A percentile compares a stretch with the other conserved stretches of the same genome.
Conservation (phyloP, 2,113 vertebrate genomes). For the Narcine bancroftii region DNA sequence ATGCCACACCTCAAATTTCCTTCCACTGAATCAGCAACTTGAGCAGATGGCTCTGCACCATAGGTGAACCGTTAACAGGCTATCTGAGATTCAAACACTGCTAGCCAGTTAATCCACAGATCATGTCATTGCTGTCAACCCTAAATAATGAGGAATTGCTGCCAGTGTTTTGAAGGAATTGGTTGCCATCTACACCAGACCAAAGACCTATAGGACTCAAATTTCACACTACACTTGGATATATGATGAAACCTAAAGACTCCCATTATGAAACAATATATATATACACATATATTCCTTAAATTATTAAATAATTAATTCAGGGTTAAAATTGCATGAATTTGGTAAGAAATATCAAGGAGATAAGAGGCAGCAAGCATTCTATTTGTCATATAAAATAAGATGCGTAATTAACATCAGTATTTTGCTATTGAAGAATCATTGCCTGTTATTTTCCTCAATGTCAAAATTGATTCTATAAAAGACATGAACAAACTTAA, state of each 20-base stretch:
- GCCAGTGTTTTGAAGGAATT: neutral
- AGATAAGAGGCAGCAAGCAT: neutral
- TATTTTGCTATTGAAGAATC: neutral
- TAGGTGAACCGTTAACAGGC: neutral
- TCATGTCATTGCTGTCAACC: neutral
- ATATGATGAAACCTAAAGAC: neutral
- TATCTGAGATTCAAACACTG: neutral
- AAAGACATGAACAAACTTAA: neutral
- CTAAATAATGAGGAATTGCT: neutral
- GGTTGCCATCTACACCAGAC: neutral
- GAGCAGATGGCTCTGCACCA: neutral
- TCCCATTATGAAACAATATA: neutral
- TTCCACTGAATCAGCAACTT: neutral
- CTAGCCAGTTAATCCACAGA: slow-evolving; percentile 7
- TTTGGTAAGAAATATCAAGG: neutral
- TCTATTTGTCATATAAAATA: neutral
- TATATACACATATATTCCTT: neutral
- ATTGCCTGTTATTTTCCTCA: neutral
- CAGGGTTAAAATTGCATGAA: neutral
- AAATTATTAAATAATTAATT: neutral
- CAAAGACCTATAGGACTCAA: neutral
- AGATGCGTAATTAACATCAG: neutral
- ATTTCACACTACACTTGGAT: neutral
- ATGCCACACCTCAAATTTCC: neutral
- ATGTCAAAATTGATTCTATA: neutral